A percentile compares a stretch with the other conserved stretches of the same genome.
These are phyloP conservation scores for Prunella strophiata DNA, from an alignment of 2,797 vertebrate species.

Conservation along the genomic window DNA sequence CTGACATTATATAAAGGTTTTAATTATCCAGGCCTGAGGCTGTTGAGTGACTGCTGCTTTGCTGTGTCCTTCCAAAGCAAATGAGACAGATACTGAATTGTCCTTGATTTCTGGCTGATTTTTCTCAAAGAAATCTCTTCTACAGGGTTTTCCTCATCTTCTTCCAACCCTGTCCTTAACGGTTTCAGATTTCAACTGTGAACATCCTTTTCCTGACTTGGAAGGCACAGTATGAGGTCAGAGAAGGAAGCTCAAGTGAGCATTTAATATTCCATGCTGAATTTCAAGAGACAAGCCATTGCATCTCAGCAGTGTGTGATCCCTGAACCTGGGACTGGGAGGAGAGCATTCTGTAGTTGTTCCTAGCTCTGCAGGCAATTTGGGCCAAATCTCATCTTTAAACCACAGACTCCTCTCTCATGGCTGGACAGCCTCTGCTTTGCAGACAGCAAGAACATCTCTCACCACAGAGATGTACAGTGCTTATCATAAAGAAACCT, in stretches of 20 bases:
- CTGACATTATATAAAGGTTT: slow-evolving; percentile 28
- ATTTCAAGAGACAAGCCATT: background rate
- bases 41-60: slow-evolving; percentile 18
- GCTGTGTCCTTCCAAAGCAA: slow-evolving; percentile 23
- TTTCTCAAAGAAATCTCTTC: slow-evolving; percentile 4
- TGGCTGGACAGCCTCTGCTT: background rate
- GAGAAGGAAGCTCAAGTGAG: background rate
- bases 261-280: background rate
- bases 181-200: background rate
- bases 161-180: background rate
- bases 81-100: background rate
- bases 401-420: background rate
- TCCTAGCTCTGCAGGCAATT: background rate
- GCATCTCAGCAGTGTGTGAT: background rate
- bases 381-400: background rate
- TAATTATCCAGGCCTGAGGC: slow-evolving; percentile 34
- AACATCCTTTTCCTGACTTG: background rate
- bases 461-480: background rate
- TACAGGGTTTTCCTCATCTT: background rate
- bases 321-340: background rate
- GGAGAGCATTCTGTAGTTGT: background rate
- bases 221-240: background rate
- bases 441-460: background rate
- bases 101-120: slow-evolving; percentile 7
- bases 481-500: background rate